A percentile compares a stretch with the other conserved stretches of the same genome.
Conservation (phyloP, 2,797 vertebrate genomes). For the Rhinoraja longicauda region DNA sequence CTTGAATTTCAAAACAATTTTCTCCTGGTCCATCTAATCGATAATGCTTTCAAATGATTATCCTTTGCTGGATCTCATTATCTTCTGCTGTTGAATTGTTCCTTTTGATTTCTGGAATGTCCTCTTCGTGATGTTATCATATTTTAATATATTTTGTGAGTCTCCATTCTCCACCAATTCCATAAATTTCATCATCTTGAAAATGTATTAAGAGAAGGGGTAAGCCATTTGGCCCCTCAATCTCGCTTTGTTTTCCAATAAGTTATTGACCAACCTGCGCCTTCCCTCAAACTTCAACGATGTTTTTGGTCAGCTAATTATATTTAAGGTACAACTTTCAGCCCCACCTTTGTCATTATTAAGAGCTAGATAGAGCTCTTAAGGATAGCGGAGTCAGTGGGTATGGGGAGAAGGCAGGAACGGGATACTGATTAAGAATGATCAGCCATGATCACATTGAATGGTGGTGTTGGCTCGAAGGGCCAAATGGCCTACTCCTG, state of each 20-base stretch:
- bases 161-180: too few relatives aligned
- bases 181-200: too few relatives aligned
- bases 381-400: too few relatives aligned
- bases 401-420: too few relatives aligned
- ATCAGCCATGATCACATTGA: too few relatives aligned
- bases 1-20: not conserved
- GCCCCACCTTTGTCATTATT: not conserved
- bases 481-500: too few relatives aligned
- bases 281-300: not conserved
- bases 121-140: not conserved
- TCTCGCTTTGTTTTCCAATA: too few relatives aligned
- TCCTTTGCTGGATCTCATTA: conserved; percentile 13
- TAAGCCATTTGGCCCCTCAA: too few relatives aligned
- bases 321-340: not conserved
- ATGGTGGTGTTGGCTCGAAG: too few relatives aligned
- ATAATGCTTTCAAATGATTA: not conserved
- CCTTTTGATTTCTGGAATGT: not conserved
- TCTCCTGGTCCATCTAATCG: not conserved
- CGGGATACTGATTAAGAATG: too few relatives aligned
- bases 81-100: not conserved
- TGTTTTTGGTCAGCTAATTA: not conserved
- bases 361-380: too few relatives aligned
- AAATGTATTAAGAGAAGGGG: too few relatives aligned
- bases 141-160: not conserved
- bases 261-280: not conserved